A percentile compares a stretch with the other conserved stretches of the same genome.
Conservation (phyloP, 2,888 invertebrate genomes). For the Caenorhabditis sp. region DNA sequence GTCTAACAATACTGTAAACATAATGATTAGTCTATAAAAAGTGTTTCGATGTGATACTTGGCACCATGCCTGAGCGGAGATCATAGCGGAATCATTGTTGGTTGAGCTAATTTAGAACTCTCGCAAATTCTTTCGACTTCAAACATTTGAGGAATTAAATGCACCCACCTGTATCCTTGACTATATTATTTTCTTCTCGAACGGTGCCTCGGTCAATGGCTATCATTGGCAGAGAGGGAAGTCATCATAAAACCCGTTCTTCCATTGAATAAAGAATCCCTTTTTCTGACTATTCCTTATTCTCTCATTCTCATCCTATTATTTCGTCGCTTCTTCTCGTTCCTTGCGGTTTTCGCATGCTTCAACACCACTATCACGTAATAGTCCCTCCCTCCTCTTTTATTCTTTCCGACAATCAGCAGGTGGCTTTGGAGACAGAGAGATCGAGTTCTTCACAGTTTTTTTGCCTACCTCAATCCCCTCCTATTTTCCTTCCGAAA, state of each 20-base stretch:
- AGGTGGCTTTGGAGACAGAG: constrained; percentile 19
- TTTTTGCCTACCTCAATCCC: constrained; percentile 3
- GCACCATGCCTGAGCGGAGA: too few species aligned
- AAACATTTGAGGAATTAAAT: too few species aligned
- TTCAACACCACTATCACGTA: constrained; percentile 63
- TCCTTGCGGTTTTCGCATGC: constrained; percentile 61
- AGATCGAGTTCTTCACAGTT: constrained; percentile 36
- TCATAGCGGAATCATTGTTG: too few species aligned
- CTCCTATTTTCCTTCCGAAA: constrained; percentile 10
- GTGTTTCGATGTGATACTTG: not conserved
- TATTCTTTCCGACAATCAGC: constrained; percentile 41
- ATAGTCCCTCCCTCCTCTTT: constrained; percentile 16
- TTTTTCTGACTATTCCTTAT: constrained; percentile 16
- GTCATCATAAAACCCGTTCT: constrained; percentile 44
- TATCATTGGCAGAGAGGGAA: constrained; percentile 49
- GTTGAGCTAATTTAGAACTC: too few species aligned
- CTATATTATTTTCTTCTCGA: constrained; percentile 31
- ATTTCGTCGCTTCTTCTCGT: constrained; percentile 44
- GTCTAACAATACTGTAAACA: constrained; percentile 6
- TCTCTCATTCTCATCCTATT: constrained; percentile 16
- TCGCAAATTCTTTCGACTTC: too few species aligned
- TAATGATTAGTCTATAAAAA: constrained; percentile 3
- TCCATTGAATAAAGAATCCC: constrained; percentile 15
- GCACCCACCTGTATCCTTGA: not conserved
- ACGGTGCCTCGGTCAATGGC: constrained; percentile 33